Evolutionary conservation across 2,113 vertebrate genomes (phyloP), one percentile per base, ranked within the genome.

Genomic region (Hypomesus transpacificus): DNA sequence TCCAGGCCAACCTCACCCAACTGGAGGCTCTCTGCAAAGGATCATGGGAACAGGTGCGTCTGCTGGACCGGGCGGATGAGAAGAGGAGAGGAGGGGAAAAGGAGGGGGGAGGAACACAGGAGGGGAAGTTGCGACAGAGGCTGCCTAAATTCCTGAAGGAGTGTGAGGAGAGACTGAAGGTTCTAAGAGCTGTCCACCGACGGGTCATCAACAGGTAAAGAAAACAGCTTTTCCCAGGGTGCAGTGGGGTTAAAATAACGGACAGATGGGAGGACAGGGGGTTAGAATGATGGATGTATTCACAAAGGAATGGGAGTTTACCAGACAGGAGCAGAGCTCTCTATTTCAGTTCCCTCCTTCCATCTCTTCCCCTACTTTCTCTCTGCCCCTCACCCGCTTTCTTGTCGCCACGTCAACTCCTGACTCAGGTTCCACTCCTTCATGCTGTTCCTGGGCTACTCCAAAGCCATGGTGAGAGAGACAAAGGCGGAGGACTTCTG

Each of bases 361-460:
- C 5, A 14, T 52, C 54, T 14, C 54, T 3, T 39, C n/a, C 16
- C 46, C 22, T 20, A 1, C 18, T 54, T n/a, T 61, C 24, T 51
- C 3, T 63, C 16, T 31, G 5, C 13, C 4, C 52, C 8, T 69
- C 34, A 53, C 16, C 9, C 14, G 5, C 66, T 28, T 16, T 51
- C 53, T 67, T 18, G 13, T 66, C 16, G 3, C 4, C 39, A 13
- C 22, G 9, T 46, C 39, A 46, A 46, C 14, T 14, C 17, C 0
- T 20, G 5, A 14, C 31, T 1, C 69, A 93, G 92, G 76, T 93
- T 92, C 82, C 91, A 93, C 84, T 90, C 90, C 1, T 93, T 93
- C 85, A 89, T 93, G 54, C 65, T 93, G 11, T 93, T 91, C 72
- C 81, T 93, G 1, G 92, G 92, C 14, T 93, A 93, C 80, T 91